Percentiles rank a stretch among this genome's conserved stretches.
phyloP scores from a whole-genome alignment of 2,113 vertebrate species.

The Misgurnus mizolepis region DNA sequence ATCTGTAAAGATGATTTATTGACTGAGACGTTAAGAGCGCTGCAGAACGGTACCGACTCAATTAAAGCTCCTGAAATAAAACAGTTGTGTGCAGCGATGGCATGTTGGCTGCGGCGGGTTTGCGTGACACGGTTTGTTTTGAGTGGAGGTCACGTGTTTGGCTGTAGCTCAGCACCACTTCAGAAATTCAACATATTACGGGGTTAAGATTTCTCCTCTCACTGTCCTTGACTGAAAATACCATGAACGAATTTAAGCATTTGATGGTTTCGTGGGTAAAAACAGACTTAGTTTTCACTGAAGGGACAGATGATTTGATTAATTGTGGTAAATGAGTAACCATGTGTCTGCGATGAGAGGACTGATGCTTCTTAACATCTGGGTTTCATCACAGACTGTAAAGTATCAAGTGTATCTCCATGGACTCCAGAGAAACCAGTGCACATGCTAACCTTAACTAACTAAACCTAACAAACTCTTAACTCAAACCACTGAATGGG shows the following conservation, averaged over 20 bases:
- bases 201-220: conserved; percentile 15
- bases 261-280: neutral
- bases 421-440: too few species aligned
- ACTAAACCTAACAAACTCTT: too few species aligned
- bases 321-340: neutral
- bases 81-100: neutral
- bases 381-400: neutral
- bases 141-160: conserved; percentile 71
- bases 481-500: too few species aligned
- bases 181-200: conserved; percentile 68
- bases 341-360: neutral
- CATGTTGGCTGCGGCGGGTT: conserved; percentile 32
- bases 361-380: neutral
- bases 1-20: too few species aligned
- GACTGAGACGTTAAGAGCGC: too few species aligned
- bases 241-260: neutral
- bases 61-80: too few species aligned
- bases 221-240: conserved; percentile 25
- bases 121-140: conserved; percentile 75
- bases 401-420: neutral
- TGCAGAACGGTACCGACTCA: too few species aligned
- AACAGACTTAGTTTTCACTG: too few species aligned
- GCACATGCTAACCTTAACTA: too few species aligned
- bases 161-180: conserved; percentile 70
- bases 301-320: too few species aligned